A percentile compares a stretch with the other conserved stretches of the same genome.
Evolutionary conservation across 2,888 invertebrate species (phyloP).

Genomic region (Trilocha varians): DNA sequence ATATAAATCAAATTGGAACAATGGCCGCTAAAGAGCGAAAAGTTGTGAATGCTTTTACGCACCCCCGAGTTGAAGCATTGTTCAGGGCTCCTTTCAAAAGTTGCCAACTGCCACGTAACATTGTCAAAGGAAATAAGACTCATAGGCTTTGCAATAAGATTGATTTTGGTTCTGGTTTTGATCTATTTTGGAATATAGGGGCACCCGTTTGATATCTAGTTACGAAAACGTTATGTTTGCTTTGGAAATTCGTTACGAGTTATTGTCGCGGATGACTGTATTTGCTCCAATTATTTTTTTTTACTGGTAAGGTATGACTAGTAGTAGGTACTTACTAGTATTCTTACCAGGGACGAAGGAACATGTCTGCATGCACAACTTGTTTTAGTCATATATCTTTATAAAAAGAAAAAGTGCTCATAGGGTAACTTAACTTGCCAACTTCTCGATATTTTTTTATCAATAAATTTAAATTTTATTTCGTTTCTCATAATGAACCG

Average conservation of each 20-base stretch:
- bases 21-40: conserved; percentile 67
- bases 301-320: too few relatives aligned
- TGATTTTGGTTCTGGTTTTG: conserved; percentile 3
- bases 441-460: too few relatives aligned
- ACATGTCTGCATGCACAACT: too few relatives aligned
- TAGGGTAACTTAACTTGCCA: too few relatives aligned
- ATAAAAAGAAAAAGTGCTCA: too few relatives aligned
- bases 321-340: too few relatives aligned
- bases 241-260: conserved; percentile 69
- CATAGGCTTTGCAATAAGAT: conserved; percentile 14
- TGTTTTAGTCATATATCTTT: too few relatives aligned
- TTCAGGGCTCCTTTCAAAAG: conserved; percentile 34
- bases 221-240: conserved; percentile 65
- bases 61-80: conserved; percentile 54
- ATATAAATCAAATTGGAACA: conserved; percentile 73
- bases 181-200: conserved; percentile 30
- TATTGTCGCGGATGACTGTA: conserved; percentile 42
- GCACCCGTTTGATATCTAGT: conserved; percentile 62
- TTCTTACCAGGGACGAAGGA: too few relatives aligned
- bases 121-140: conserved; percentile 13
- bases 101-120: conserved; percentile 13
- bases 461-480: too few relatives aligned
- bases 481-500: too few relatives aligned
- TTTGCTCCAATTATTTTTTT: conserved; percentile 45
- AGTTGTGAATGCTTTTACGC: conserved; percentile 63